Evolutionary conservation across 2,113 vertebrate genomes (phyloP).

Genomic region (Amblyopsis rosae): DNA sequence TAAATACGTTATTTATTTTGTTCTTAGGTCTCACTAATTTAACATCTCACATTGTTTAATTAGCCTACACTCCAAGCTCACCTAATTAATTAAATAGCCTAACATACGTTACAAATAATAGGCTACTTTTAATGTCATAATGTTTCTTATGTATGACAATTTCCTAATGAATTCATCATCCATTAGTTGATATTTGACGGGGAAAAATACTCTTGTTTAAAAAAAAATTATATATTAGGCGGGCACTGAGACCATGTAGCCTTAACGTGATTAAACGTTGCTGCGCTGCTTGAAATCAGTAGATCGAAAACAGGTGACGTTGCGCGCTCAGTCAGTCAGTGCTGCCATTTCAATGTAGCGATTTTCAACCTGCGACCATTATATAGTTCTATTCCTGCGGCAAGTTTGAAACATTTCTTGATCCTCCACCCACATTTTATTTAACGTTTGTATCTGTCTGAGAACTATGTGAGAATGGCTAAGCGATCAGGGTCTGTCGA

Average conservation of each 20-base stretch:
- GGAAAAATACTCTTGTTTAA: not conserved
- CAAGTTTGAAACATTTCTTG: not conserved
- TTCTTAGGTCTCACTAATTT: too few relatives aligned
- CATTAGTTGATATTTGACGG: not conserved
- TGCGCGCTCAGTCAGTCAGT: too few relatives aligned
- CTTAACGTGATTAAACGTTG: constrained; percentile 26
- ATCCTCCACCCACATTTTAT: not conserved
- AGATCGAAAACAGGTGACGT: constrained; percentile 20
- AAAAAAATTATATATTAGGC: not conserved
- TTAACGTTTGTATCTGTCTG: not conserved
- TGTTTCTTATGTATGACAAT: too few relatives aligned
- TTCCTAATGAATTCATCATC: too few relatives aligned
- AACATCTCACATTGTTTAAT: too few relatives aligned
- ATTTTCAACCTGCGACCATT: too few relatives aligned
- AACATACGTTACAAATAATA: too few relatives aligned
- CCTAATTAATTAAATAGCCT: too few relatives aligned
- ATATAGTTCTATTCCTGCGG: too few relatives aligned
- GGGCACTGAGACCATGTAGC: constrained; percentile 58
- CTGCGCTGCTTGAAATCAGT: constrained; percentile 12
- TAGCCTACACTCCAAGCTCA: too few relatives aligned
- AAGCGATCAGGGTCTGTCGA: constrained; percentile 65
- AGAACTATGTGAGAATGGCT: constrained; percentile 64
- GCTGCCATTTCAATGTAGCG: constrained; percentile 6
- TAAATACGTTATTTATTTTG: too few relatives aligned
- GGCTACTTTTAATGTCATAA: too few relatives aligned